Percentiles rank a stretch among this genome's conserved stretches.
Evolutionary conservation across 2,113 vertebrate species (phyloP).

Genomic region (Percopsis transmontana): DNA sequence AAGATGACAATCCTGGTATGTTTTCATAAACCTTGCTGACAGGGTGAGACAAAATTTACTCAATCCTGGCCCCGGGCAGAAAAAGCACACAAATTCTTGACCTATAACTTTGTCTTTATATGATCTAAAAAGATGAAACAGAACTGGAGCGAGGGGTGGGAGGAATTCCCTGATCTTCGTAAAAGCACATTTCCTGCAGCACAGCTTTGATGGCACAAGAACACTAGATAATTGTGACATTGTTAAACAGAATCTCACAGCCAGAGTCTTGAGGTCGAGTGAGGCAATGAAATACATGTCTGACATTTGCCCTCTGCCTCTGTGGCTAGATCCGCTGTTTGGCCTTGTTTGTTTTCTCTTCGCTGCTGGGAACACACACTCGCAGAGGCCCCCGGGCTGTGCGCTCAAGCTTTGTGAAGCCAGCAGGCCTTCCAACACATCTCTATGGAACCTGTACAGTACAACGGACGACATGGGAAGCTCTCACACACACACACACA

Average conservation of each 20-base stretch:
- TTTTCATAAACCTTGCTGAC: neutral
- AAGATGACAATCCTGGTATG: neutral
- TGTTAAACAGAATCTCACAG: constrained; percentile 10
- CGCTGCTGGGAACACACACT: constrained; percentile 49
- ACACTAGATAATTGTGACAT: constrained; percentile 20
- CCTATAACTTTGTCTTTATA: neutral
- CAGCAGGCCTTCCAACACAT: constrained; percentile 43
- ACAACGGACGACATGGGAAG: constrained; percentile 34
- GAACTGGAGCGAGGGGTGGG: neutral
- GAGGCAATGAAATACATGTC: constrained; percentile 26
- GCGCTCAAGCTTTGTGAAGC: constrained; percentile 35
- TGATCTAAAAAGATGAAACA: neutral
- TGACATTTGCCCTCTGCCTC: constrained; percentile 43
- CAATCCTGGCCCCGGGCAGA: neutral
- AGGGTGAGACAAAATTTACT: neutral
- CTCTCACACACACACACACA: constrained; percentile 8
- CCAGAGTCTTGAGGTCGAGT: constrained; percentile 22
- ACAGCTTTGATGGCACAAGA: constrained; percentile 9
- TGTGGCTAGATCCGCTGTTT: constrained; percentile 45
- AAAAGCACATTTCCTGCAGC: constrained; percentile 11
- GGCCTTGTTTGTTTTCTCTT: constrained; percentile 54
- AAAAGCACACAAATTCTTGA: neutral
- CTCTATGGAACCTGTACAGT: constrained; percentile 25
- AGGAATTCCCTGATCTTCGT: neutral
- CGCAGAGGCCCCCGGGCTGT: constrained; percentile 29